A percentile compares a stretch with the other conserved stretches of the same genome.
These are phyloP conservation scores for Urechis unicinctus DNA, from an alignment of 2,888 invertebrate species.

Conservation along the genomic window DNA sequence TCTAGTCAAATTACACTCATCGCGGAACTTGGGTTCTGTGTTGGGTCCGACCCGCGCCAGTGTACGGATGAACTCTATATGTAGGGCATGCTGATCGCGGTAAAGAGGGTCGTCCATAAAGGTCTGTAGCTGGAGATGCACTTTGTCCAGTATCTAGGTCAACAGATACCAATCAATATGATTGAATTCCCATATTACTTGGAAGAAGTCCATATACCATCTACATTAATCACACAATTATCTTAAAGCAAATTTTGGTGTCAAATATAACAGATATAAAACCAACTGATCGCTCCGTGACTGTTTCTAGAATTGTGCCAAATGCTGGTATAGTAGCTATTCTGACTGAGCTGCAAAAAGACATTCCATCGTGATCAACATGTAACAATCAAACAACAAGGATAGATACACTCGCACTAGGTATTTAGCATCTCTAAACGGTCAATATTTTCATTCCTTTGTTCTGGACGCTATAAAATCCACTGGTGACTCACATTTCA, in stretches of 20 bases:
- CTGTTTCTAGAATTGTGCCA: conserved; percentile 57
- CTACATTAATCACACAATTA: neutral
- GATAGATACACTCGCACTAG: no score
- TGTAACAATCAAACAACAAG: neutral
- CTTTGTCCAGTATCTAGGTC: conserved; percentile 49
- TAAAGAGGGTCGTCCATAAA: conserved; percentile 51
- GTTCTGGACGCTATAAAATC: neutral
- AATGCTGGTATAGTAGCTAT: conserved; percentile 62
- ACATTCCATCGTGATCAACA: neutral
- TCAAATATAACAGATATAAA: neutral
- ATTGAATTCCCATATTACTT: neutral
- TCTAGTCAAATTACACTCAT: conserved; percentile 59
- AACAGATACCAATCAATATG: neutral
- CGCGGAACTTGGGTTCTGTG: conserved; percentile 58
- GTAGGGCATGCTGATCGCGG: conserved; percentile 50
- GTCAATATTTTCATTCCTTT: neutral
- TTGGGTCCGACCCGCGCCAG: conserved; percentile 60
- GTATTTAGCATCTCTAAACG: no score
- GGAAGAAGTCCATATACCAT: neutral
- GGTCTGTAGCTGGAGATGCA: conserved; percentile 50
- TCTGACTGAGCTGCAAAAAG: conserved; percentile 53
- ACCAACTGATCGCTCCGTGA: conserved; percentile 50
- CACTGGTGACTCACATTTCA: conserved; percentile 57
- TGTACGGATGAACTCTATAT: conserved; percentile 59
- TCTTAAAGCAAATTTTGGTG: neutral